Conservation (phyloP, 2,888 invertebrate genomes). For the Yponomeuta malinellus region DNA sequence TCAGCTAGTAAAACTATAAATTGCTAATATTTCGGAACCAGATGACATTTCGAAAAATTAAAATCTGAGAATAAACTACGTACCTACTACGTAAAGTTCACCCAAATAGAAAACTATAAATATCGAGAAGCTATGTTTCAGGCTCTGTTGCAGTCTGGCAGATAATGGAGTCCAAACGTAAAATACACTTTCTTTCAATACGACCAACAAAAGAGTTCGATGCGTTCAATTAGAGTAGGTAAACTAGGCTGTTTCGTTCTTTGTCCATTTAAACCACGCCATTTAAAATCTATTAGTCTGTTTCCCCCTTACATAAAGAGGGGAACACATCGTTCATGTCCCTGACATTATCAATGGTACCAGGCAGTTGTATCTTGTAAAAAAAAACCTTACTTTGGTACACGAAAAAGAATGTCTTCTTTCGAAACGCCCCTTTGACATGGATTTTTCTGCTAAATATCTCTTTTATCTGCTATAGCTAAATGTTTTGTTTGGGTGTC, state of each 20-base stretch:
- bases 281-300: neutral
- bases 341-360: constrained; percentile 25
- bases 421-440: neutral
- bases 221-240: neutral
- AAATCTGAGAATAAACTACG: no score
- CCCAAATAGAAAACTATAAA: no score
- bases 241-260: neutral
- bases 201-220: neutral
- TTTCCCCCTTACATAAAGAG: neutral
- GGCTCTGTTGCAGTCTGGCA: no score
- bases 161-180: no score
- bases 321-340: constrained; percentile 18
- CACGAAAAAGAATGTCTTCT: neutral
- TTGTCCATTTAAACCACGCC: neutral
- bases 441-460: neutral
- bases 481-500: no score
- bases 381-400: neutral
- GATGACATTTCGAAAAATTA: no score
- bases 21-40: no score
- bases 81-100: no score
- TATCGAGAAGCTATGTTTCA: no score
- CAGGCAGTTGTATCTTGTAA: neutral
- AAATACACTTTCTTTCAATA: no score
- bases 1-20: no score
- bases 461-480: no score